Percentiles rank a stretch among this genome's conserved stretches.
phyloP scores from a whole-genome alignment of 64 coral and sea anemone genomes.

The Montipora efflorescens region DNA sequence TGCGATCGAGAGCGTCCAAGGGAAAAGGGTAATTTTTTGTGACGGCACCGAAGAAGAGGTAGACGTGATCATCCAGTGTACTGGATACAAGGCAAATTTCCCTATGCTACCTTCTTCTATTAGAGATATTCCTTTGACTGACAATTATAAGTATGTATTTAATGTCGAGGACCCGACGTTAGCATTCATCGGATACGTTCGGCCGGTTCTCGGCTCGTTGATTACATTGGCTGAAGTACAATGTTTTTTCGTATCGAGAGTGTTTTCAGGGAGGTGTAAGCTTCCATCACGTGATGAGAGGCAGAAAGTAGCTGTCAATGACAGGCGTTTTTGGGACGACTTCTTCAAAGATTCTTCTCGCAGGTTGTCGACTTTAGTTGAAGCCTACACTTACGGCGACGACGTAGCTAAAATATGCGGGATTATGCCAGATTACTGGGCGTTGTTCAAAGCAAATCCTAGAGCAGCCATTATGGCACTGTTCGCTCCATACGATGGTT shows the following conservation, averaged over 20 bases:
- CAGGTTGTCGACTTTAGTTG: constrained; percentile 68
- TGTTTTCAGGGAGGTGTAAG: constrained; percentile 62
- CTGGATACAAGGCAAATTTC: constrained; percentile 70
- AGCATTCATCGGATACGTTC: constrained; percentile 64
- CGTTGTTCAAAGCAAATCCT: constrained; percentile 73
- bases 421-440: constrained; percentile 47
- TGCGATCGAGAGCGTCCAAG: constrained; percentile 69
- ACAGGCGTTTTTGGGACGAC: constrained; percentile 78
- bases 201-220: constrained; percentile 62
- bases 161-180: constrained; percentile 61
- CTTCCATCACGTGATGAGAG: constrained; percentile 57
- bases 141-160: constrained; percentile 81
- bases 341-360: constrained; percentile 85
- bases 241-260: constrained; percentile 11
- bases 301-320: constrained; percentile 47
- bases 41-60: constrained; percentile 80
- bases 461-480: constrained; percentile 55
- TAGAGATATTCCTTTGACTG: constrained; percentile 34
- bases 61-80: constrained; percentile 85
- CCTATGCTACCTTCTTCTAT: constrained; percentile 63
- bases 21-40: constrained; percentile 71
- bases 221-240: constrained; percentile 31
- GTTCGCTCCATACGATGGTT: constrained; percentile 60
- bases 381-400: constrained; percentile 75
- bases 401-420: constrained; percentile 61